These are phyloP conservation scores for Ctenosaura bakeri DNA, from an alignment of 2,797 vertebrate genomes.

Conservation along the genomic window DNA sequence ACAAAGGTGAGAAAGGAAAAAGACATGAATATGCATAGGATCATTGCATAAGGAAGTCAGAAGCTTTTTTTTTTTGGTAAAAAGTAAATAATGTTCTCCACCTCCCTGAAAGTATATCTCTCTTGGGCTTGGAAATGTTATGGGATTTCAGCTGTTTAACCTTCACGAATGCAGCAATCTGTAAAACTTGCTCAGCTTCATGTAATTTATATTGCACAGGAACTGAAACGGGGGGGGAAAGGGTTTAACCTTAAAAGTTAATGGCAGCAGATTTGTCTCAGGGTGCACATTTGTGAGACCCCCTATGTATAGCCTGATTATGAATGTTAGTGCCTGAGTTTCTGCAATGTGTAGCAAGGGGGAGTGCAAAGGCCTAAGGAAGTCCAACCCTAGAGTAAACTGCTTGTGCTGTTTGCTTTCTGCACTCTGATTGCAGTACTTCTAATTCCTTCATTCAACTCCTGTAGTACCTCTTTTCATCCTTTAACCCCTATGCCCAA, in stretches of 20 bases:
- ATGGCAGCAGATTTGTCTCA: constrained; percentile 54
- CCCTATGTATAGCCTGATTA: constrained; percentile 55
- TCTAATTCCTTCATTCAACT: background rate
- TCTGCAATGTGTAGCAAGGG: constrained; percentile 47
- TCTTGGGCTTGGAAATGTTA: constrained; percentile 55
- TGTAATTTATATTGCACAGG: constrained; percentile 62
- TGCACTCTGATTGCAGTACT: background rate
- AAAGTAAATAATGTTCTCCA: constrained; percentile 49
- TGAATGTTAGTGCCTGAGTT: constrained; percentile 49
- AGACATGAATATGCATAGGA: constrained; percentile 50
- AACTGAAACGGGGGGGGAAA: constrained; percentile 54
- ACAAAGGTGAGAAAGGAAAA: constrained; percentile 66
- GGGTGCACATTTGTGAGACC: constrained; percentile 43
- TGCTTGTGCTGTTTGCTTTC: background rate
- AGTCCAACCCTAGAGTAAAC: background rate
- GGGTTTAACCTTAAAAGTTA: constrained; percentile 70
- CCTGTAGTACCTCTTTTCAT: background rate
- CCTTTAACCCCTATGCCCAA: background rate
- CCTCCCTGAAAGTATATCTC: background rate
- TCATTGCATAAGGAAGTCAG: constrained; percentile 56
- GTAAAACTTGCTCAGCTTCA: constrained; percentile 64
- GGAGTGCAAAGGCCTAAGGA: constrained; percentile 3
- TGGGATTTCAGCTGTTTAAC: constrained; percentile 67
- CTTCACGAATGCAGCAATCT: constrained; percentile 59
- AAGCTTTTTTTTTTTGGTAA: constrained; percentile 14